These are phyloP conservation scores for Centruroides vittatus DNA, from an alignment of 1,140 invertebrate species.

Conservation along the genomic window DNA sequence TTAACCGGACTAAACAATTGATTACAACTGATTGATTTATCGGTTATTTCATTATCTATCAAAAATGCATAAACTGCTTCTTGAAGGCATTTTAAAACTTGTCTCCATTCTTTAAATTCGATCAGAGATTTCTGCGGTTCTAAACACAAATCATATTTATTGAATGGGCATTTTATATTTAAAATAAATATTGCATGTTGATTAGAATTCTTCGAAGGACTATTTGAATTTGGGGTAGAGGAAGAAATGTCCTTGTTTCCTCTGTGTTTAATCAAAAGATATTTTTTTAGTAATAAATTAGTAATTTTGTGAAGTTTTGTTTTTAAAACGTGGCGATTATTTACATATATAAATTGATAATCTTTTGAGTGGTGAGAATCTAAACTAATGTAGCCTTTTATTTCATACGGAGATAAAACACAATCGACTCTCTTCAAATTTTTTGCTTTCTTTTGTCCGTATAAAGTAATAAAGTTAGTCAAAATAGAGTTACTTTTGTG, in stretches of 20 bases:
- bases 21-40: too few relatives aligned
- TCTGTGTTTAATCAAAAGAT: slow-evolving; percentile 19
- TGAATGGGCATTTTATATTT: slow-evolving; percentile 41
- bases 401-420: slow-evolving; percentile 33
- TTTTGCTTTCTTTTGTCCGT: slow-evolving; percentile 31
- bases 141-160: slow-evolving; percentile 39
- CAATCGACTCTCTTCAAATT: slow-evolving; percentile 34
- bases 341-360: slow-evolving; percentile 46
- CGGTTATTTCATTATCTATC: not conserved
- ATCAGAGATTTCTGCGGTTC: slow-evolving; percentile 37
- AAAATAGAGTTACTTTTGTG: slow-evolving; percentile 36
- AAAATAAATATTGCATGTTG: slow-evolving; percentile 40
- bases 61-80: slow-evolving; percentile 31
- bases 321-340: slow-evolving; percentile 38
- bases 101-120: slow-evolving; percentile 45
- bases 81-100: slow-evolving; percentile 36
- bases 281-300: slow-evolving; percentile 30
- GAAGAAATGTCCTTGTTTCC: slow-evolving; percentile 9
- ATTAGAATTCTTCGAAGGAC: slow-evolving; percentile 25
- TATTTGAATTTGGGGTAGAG: slow-evolving; percentile 7
- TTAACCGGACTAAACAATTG: too few relatives aligned
- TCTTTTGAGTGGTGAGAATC: slow-evolving; percentile 30
- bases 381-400: slow-evolving; percentile 39
- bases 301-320: slow-evolving; percentile 37
- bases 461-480: slow-evolving; percentile 36